Percentiles rank a stretch among this genome's conserved stretches.
Evolutionary conservation across 2,113 vertebrate species (phyloP).

Genomic region (Heptranchias perlo): DNA sequence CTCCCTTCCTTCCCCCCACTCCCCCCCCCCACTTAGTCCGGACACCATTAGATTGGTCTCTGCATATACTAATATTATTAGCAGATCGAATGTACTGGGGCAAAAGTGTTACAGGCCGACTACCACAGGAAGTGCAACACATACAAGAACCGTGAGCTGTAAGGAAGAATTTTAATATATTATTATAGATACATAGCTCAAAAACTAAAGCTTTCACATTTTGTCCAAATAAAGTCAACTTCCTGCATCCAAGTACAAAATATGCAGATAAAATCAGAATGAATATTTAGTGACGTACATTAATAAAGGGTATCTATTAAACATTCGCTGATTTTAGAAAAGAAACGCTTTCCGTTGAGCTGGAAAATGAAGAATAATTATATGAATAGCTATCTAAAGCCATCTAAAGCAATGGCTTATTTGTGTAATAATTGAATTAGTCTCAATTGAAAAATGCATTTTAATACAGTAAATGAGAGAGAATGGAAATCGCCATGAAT

Average conservation of each 20-base stretch:
- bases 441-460: neutral
- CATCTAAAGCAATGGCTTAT: neutral
- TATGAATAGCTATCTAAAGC: neutral
- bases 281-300: neutral
- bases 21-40: too few relatives aligned
- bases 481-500: neutral
- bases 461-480: neutral
- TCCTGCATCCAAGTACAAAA: neutral
- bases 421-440: neutral
- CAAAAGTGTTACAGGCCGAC: neutral
- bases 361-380: neutral
- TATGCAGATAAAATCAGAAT: neutral
- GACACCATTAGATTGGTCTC: too few relatives aligned
- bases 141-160: neutral
- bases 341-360: too few relatives aligned
- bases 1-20: too few relatives aligned
- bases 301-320: neutral
- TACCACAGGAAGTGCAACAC: neutral
- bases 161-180: neutral
- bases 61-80: too few relatives aligned
- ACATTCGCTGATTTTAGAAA: neutral
- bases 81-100: neutral
- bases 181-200: neutral
- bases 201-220: neutral
- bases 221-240: neutral